Evolutionary conservation across 1,140 invertebrate species (phyloP), one percentile per base, ranked within the genome.

Genomic region (Drosophila parabipectinata): DNA sequence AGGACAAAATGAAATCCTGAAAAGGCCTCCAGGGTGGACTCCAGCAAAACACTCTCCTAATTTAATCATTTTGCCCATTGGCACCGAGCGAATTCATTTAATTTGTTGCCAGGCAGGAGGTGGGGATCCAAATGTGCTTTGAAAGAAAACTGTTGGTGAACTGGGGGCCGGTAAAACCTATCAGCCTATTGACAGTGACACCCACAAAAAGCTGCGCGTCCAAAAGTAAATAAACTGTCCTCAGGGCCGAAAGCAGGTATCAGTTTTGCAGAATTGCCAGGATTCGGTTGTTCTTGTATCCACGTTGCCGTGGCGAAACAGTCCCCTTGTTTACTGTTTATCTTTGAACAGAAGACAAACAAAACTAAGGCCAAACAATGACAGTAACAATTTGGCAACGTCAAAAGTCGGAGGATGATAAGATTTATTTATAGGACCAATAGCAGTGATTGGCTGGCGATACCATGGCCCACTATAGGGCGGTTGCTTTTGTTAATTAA

Each of bases 211-310:
- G 81, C 80, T 73, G 72, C 67, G 81, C 77, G 68, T 77, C 63
- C 73, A 69, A 82, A 85, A 85, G 84, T 87, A 87, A 85, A 85
- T 79, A 85, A 64, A 74, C 73, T 72, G 74, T 58, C 81, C 81
- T n/a, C 56, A 39, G 59, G 78, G 78, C 83, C 51, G 51, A 7
- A 18, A 50, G 41, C 62, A 58, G 52, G 71, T 69, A 69, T 69
- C 67, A 69, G 37, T 53, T 64, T 47, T 21, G 37, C 21, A 12
- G 60, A 48, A 77, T 84, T 73, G 60, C 68, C 68, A 59, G 69
- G 82, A 41, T 71, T 57, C 66, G 71, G 67, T 53, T 77, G 63
- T 80, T 50, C 41, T 47, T 57, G 48, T 62, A 59, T 47, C 39
- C 47, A 30, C 48, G 34, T 15, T 34, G 32, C 28, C 34, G 32